Evolutionary conservation across 2,888 invertebrate species (phyloP).

Genomic region (Pandemis cinnamomeana): DNA sequence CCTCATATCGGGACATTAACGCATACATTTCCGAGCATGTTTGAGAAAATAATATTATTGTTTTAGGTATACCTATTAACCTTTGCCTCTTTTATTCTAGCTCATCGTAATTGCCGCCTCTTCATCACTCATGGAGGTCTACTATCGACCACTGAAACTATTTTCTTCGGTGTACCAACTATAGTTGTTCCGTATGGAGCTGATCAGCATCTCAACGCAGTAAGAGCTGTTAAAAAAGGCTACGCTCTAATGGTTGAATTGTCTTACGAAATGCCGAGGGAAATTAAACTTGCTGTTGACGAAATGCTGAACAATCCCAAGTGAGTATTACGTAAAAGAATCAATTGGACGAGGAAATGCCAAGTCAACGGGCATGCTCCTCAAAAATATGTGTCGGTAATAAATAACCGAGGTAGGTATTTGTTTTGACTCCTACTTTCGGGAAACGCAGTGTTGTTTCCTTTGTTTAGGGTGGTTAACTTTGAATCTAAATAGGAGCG

Average conservation of each 20-base stretch:
- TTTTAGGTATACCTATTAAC: too few species aligned
- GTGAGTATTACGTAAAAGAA: constrained; percentile 35
- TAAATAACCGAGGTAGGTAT: too few species aligned
- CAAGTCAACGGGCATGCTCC: too few species aligned
- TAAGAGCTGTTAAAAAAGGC: constrained; percentile 40
- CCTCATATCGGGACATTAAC: too few species aligned
- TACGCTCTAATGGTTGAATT: constrained; percentile 40
- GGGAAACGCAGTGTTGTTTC: too few species aligned
- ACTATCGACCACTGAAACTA: constrained; percentile 41
- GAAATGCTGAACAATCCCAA: constrained; percentile 33
- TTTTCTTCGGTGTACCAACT: constrained; percentile 43
- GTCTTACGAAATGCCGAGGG: constrained; percentile 29
- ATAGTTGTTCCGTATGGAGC: constrained; percentile 42
- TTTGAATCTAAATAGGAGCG: too few species aligned
- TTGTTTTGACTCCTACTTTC: too few species aligned
- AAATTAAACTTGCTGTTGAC: constrained; percentile 35
- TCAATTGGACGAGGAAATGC: too few species aligned
- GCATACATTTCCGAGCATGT: too few species aligned
- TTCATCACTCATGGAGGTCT: constrained; percentile 45
- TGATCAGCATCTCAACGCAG: constrained; percentile 42
- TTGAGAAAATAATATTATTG: too few species aligned
- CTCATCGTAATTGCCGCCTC: constrained; percentile 40
- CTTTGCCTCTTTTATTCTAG: constrained; percentile 24
- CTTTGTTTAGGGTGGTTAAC: too few species aligned
- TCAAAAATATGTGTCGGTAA: too few species aligned